Base-by-base conservation (phyloP, 2,113 vertebrate species). In the Pao palembangensis region DNA sequence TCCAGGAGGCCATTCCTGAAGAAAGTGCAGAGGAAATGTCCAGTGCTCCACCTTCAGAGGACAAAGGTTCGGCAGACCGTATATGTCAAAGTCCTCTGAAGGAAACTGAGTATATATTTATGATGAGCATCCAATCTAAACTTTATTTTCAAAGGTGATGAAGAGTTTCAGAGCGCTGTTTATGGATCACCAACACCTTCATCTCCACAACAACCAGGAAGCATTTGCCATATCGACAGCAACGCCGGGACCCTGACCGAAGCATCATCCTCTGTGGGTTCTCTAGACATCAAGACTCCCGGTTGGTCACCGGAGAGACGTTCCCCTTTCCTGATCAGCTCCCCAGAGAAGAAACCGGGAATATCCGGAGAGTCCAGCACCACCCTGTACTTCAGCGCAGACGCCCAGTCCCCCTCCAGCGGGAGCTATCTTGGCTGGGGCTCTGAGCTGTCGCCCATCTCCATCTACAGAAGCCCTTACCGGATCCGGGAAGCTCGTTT, bases 361-460 rank as follows among this genome's bases (percentile, higher is more conserved):
- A 7, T 61, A 5, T 74, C 86, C 0, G 80, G 67, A 47, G 86
- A 89, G 47, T 77, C 79, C 44, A 86, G 66, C 73, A 79, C 76
- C 2, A 79, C 86, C 2, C 60, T 85, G 16, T 89, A 89, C 69
- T 89, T 89, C 65, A 86, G 86, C 7, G 71, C 79, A 3, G 88
- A 87, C 47, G 78, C 81, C 2, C 84, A 76, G 5, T 88, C 88
- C 13, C 88, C 88, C 1, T 88, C 88, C 25, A 88, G 70, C 20
- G 88, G 88, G 3, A 89, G 88, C 60, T 89, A 89, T 28, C 78
- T 89, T 0, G 88, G 88, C 64, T 89, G 88, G 88, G 88, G 88
- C 14, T 89, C 88, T 1, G 86, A 89, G 85, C 23, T 89, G 64
- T 89, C 88, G 0, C 88, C 88, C 51, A 87, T 89, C 55, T 89